phyloP scores from a whole-genome alignment of 1,140 invertebrate species.

The Ephestia elutella region DNA sequence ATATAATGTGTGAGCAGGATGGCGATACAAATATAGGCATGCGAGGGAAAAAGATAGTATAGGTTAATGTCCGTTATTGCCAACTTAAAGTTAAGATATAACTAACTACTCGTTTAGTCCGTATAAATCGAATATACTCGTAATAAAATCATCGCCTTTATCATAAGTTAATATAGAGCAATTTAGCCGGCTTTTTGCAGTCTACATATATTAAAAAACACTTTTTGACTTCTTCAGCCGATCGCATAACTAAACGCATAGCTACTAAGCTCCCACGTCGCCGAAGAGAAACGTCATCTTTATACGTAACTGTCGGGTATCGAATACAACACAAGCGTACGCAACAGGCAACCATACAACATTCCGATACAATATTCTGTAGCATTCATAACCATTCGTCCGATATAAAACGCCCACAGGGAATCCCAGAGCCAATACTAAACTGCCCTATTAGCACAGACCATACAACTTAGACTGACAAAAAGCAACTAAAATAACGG shows the following conservation, averaged over 20 bases:
- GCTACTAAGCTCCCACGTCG: background rate
- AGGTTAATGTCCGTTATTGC: background rate
- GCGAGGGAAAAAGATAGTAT: background rate
- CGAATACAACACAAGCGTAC: conserved; percentile 41
- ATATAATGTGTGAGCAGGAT: background rate
- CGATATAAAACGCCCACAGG: conserved; percentile 20
- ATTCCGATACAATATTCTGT: conserved; percentile 19
- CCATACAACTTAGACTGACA: conserved; percentile 15
- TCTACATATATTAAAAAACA: too few species aligned
- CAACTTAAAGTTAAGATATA: background rate
- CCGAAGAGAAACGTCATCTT: conserved; percentile 21
- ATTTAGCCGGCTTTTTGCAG: too few species aligned
- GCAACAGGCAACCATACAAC: conserved; percentile 29
- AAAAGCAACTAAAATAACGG: background rate
- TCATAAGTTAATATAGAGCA: too few species aligned
- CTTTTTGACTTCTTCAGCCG: background rate
- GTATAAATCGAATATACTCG: too few species aligned
- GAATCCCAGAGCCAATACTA: conserved; percentile 14
- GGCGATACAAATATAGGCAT: background rate
- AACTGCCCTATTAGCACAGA: conserved; percentile 11
- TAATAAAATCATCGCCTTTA: too few species aligned
- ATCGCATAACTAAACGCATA: background rate
- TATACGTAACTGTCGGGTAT: conserved; percentile 35
- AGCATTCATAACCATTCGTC: conserved; percentile 24
- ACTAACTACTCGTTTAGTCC: too few species aligned